A percentile compares a stretch with the other conserved stretches of the same genome.
Conservation (phyloP, 2,888 invertebrate species). For the Rhagonycha lutea region DNA sequence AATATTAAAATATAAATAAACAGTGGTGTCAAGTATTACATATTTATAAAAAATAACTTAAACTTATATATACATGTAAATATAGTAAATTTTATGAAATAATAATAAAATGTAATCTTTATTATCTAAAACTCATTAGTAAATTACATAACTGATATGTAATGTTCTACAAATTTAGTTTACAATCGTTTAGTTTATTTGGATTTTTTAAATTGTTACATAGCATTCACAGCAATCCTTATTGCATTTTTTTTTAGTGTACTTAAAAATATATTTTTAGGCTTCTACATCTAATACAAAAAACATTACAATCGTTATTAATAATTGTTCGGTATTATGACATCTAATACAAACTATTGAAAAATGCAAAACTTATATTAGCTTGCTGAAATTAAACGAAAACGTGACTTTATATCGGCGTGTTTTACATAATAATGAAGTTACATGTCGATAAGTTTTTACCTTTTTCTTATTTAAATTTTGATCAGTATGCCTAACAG, state of each 20-base stretch:
- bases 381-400: neutral
- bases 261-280: neutral
- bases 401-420: neutral
- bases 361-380: neutral
- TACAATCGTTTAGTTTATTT: neutral
- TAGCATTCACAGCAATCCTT: neutral
- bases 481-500: neutral
- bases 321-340: neutral
- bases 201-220: neutral
- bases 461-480: neutral
- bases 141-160: neutral
- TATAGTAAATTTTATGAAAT: neutral
- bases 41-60: neutral
- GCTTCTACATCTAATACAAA: neutral
- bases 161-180: neutral
- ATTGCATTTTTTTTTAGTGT: neutral
- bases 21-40: neutral
- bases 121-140: neutral
- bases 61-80: neutral
- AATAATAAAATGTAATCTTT: neutral
- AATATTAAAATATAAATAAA: neutral
- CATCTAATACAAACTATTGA: neutral
- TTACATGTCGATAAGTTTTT: neutral
- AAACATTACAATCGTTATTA: neutral
- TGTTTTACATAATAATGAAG: neutral